Base-by-base conservation (phyloP, 2,797 vertebrate genomes). In the Characodon lateralis region DNA sequence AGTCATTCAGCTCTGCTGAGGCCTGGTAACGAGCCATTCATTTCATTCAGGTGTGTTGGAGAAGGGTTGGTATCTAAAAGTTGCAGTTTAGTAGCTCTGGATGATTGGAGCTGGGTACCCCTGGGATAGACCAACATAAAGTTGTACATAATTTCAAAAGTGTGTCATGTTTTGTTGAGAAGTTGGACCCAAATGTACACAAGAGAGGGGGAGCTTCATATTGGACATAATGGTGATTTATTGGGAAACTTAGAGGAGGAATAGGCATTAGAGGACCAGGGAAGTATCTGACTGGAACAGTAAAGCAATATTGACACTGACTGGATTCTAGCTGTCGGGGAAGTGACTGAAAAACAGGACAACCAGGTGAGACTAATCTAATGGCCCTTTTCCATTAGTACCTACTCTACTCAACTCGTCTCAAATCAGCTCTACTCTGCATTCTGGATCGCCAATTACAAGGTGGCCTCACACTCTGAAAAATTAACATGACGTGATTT, bases 1-100 rank as follows among this genome's bases (percentile, higher is more conserved):
- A 31, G 16, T 35, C 61, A 22, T 65, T 65, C 31, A 43, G 65
- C 9, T 53, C 51, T 16, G 0, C 51, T 18, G 14, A 53, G 39
- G 22, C 35, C 65, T 13, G 2, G 39, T 24, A 68, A 43, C 6
- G 65, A 68, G 7, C 39, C 39, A 43, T n/a, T 68, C 18, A 41
- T 68, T 68, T 22, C 9, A 41, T 68, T 68, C 35, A 68, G 65
- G 65, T 68, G 39, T 43, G 65, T 24, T 41, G 65, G 65, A n/a
- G 65, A 41, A 68, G 22, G 39, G 63, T 41, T 41, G 39, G 35
- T 9, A 13, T 43, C 65, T 13, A 43, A 68, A 24, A 12, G 39
- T 6, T 12, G 3, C 22, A 43, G 65, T 2, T 4, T 24, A 13
- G 65, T 24, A 43, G 12, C 20, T 68, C 39, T n/a, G 22, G 39